Percentiles rank a stretch among this genome's conserved stretches.
These are phyloP conservation scores for Creontiades dilutus DNA, from an alignment of 2,888 invertebrate species.

Conservation along the genomic window DNA sequence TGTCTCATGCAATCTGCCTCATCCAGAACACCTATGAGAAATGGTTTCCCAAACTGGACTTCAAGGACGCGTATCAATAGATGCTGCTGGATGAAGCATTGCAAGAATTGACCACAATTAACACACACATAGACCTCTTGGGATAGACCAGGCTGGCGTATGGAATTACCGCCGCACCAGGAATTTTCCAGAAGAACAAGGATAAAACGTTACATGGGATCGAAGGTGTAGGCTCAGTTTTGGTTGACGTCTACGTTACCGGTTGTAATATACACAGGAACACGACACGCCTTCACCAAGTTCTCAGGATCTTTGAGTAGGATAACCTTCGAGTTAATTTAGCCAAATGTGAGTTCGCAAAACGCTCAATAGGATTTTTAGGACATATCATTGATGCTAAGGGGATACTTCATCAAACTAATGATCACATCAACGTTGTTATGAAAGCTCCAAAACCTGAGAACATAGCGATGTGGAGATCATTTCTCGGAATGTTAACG, in stretches of 20 bases:
- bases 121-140: slow-evolving; percentile 77
- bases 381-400: slow-evolving; percentile 65
- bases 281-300: too few species aligned
- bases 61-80: slow-evolving; percentile 78
- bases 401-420: slow-evolving; percentile 61
- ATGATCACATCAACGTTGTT: slow-evolving; percentile 74
- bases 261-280: too few species aligned
- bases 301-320: slow-evolving; percentile 13
- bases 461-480: slow-evolving; percentile 74
- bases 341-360: slow-evolving; percentile 63
- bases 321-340: slow-evolving; percentile 62
- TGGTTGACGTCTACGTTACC: slow-evolving; percentile 68
- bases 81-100: slow-evolving; percentile 76
- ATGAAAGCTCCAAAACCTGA: slow-evolving; percentile 74
- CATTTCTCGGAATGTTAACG: slow-evolving; percentile 77
- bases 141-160: slow-evolving; percentile 75
- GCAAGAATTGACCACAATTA: slow-evolving; percentile 76
- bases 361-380: slow-evolving; percentile 60
- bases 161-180: slow-evolving; percentile 76
- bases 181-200: slow-evolving; percentile 65
- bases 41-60: slow-evolving; percentile 78
- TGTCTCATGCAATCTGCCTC: slow-evolving; percentile 76
- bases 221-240: slow-evolving; percentile 38
- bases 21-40: slow-evolving; percentile 75
- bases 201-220: slow-evolving; percentile 37